Conservation (phyloP, 2,797 vertebrate species). For the Harpagifer antarcticus region DNA sequence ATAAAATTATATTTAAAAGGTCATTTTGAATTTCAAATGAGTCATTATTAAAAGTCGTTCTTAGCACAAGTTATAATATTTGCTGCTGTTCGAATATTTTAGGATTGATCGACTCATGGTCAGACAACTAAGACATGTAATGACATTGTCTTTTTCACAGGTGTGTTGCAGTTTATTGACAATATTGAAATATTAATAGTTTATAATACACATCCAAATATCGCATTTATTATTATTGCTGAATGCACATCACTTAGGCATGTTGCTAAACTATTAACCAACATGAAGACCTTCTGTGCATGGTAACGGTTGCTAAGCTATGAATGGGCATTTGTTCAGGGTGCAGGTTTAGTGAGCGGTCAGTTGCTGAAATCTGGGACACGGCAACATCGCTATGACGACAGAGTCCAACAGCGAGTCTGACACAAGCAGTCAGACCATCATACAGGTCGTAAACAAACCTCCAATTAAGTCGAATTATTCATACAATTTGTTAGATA, state of each 20-base stretch:
- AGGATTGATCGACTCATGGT: too few relatives aligned
- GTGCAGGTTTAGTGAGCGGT: conserved; percentile 15
- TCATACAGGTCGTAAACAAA: background rate
- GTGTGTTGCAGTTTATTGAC: background rate
- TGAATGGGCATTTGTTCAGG: conserved; percentile 19
- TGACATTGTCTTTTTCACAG: too few relatives aligned
- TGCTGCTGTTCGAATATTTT: too few relatives aligned
- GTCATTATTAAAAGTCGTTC: too few relatives aligned
- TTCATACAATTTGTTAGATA: background rate
- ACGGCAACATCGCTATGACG: conserved; percentile 21
- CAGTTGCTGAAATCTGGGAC: conserved; percentile 30
- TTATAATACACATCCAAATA: background rate
- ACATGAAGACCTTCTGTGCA: conserved; percentile 1
- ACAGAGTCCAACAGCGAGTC: conserved; percentile 9
- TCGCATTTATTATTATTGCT: background rate
- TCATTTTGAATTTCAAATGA: background rate
- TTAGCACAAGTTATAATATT: too few relatives aligned
- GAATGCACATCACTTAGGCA: background rate
- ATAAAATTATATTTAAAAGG: background rate
- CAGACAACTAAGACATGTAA: too few relatives aligned
- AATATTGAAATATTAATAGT: background rate
- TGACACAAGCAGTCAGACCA: conserved; percentile 4
- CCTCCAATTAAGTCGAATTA: background rate
- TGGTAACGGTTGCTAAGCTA: conserved; percentile 21
- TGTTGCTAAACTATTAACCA: background rate